phyloP scores from a whole-genome alignment of 2,797 vertebrate species.

The Heterohyrax brucei region DNA sequence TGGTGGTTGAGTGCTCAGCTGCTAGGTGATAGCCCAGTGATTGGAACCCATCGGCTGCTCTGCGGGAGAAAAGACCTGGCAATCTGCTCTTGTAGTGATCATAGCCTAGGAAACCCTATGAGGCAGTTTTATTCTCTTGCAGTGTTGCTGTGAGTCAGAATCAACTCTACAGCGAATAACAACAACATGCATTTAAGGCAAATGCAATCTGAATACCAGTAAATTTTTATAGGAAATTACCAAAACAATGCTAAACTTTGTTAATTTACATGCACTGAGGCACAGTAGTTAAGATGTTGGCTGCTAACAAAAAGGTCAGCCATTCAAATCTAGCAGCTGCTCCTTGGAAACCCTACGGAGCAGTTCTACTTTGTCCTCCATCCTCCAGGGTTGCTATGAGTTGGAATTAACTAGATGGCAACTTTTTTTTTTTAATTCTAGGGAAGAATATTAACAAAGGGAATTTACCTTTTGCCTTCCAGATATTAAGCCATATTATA shows the following conservation, averaged over 20 bases:
- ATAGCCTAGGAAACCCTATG: neutral
- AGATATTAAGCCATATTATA: neutral
- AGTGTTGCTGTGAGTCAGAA: no score
- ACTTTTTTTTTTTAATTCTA: neutral
- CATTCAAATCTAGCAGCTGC: no score
- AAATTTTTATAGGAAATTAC: conserved; percentile 42
- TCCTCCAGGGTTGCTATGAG: no score
- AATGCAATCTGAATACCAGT: neutral
- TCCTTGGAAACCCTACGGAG: no score
- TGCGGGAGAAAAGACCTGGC: neutral
- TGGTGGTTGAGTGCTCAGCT: neutral
- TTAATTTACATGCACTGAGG: neutral
- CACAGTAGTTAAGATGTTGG: no score
- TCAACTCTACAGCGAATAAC: neutral
- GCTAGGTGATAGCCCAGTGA: neutral
- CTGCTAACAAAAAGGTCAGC: no score
- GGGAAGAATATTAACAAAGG: neutral
- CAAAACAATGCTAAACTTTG: neutral
- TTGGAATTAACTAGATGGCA: no score
- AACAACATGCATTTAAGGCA: conserved; percentile 22
- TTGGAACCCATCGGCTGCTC: neutral
- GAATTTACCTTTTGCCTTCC: neutral
- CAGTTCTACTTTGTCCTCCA: no score
- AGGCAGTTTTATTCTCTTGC: no score
- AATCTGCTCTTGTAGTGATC: neutral